Base-by-base conservation (phyloP, 2,888 invertebrate species). In the Willowsia nigromaculata region DNA sequence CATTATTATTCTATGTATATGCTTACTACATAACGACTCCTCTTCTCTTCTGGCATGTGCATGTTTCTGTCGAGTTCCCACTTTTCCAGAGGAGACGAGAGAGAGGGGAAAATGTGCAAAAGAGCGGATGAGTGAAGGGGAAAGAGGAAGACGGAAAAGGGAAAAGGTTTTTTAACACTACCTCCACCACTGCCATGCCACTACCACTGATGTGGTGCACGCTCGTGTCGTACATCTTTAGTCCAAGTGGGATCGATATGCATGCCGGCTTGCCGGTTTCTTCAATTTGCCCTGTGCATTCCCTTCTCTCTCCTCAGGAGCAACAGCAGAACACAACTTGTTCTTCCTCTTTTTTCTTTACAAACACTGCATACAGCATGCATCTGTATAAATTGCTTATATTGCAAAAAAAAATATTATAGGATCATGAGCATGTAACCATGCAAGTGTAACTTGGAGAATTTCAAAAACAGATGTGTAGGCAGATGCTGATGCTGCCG, bases 251-350 rank as follows among this genome's bases (percentile, higher is more conserved):
- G 88, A 88, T 88, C 88, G 88, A 88, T 88, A 88, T 47, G 76
- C 74, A 71, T 62, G 88, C 83, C 83, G 88, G 83, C 83, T 88
- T 74, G 74, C 88, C 82, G 83, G 82, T 88, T 88, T 88, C 50
- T 76, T 30, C 76, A 74, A 88, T 59, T 82, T 83, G 82, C 74
- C 88, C 50, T 87, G 83, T 88, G 82, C 88, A 82, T 82, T 83
- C 65, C 43, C 56, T 22, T 30, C 30, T 6, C 37, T n/a, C n/a
- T n/a, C n/a, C n/a, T n/a, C n/a, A n/a, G n/a, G n/a, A n/a, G n/a
- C n/a, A n/a, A n/a, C 78, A 78, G 50, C 22, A 33, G 53, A 18
- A 47, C 53, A 80, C 18, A 59, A 50, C 18, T 50, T 65, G 18
- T 3, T 65, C 65, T 37, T 65, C n/a, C 47, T 50, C 50, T 25